These are phyloP conservation scores for Drosophila phalerata DNA, from an alignment of 2,888 invertebrate genomes.

Conservation along the genomic window DNA sequence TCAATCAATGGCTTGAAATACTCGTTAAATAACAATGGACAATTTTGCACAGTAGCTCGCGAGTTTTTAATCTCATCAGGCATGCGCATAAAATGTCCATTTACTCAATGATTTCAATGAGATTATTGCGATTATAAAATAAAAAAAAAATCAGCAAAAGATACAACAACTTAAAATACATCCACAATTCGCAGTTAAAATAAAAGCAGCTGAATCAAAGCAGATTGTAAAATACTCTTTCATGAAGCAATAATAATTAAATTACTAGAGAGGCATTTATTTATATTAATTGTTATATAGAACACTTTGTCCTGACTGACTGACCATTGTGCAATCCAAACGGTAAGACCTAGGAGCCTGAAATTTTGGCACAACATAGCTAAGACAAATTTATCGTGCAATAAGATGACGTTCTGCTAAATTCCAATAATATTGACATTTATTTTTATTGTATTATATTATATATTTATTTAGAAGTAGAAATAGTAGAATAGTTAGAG, in stretches of 20 bases:
- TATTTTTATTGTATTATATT: too few relatives aligned
- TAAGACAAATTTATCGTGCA: too few relatives aligned
- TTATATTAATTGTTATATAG: too few relatives aligned
- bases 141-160: constrained; percentile 15
- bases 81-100: constrained; percentile 54
- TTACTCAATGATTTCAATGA: constrained; percentile 50
- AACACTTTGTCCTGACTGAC: too few relatives aligned
- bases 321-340: too few relatives aligned
- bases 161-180: constrained; percentile 7
- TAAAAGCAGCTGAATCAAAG: neutral
- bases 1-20: constrained; percentile 54
- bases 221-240: constrained; percentile 26
- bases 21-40: constrained; percentile 43
- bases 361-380: too few relatives aligned
- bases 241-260: neutral
- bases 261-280: too few relatives aligned
- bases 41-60: constrained; percentile 62
- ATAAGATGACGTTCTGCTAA: too few relatives aligned
- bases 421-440: too few relatives aligned
- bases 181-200: constrained; percentile 1
- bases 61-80: constrained; percentile 51
- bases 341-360: too few relatives aligned
- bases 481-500: neutral
- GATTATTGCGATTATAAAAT: constrained; percentile 52
- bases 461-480: too few relatives aligned